Conservation (phyloP, 2,797 vertebrate genomes). For the Falco columbarius region DNA sequence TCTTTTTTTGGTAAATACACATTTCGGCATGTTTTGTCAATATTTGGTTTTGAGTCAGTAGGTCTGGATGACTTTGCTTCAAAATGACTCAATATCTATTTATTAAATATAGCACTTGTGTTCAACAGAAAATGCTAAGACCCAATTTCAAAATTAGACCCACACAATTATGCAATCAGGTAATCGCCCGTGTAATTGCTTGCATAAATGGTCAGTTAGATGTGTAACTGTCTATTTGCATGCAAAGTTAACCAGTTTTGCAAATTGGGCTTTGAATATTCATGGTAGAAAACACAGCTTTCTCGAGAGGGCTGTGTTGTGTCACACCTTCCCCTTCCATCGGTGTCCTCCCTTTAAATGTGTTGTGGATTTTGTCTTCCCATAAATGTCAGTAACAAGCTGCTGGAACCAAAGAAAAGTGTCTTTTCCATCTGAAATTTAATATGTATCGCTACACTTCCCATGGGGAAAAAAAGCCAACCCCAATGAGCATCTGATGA, state of each 20-base stretch:
- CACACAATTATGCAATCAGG: conserved; percentile 12
- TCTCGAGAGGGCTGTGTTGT: background rate
- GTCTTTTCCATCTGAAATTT: background rate
- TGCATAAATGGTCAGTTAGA: conserved; percentile 51
- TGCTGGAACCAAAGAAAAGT: background rate
- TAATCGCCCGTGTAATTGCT: conserved; percentile 37
- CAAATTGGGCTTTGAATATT: background rate
- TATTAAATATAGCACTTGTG: background rate
- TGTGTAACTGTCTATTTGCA: conserved; percentile 43
- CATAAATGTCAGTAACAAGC: background rate
- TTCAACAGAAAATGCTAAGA: background rate
- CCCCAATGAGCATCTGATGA: background rate
- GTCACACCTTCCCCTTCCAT: background rate
- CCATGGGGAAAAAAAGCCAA: too few species aligned
- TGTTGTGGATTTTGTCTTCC: background rate
- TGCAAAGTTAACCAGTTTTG: conserved; percentile 7
- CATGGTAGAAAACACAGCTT: background rate
- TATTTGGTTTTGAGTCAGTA: background rate
- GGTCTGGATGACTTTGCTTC: background rate
- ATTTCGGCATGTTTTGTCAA: background rate
- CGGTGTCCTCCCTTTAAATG: background rate
- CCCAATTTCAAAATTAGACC: conserved; percentile 34
- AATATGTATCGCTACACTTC: accelerated
- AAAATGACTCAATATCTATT: background rate
- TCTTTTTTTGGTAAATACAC: background rate